Evolutionary conservation across 2,888 invertebrate species (phyloP).

Genomic region (Caenorhabditis japonica): DNA sequence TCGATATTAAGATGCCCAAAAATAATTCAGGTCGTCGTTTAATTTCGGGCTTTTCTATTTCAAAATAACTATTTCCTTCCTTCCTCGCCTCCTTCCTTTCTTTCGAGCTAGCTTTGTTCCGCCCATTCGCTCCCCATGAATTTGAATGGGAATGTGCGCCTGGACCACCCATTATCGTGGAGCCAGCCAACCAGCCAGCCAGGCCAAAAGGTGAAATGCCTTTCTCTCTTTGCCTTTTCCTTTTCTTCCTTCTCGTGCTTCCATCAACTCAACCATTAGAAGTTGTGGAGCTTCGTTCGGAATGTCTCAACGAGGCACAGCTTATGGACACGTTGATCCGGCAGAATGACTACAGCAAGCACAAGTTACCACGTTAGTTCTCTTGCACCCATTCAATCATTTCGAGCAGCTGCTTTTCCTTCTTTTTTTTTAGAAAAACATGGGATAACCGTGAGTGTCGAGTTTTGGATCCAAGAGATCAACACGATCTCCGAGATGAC

Average conservation of each 20-base stretch:
- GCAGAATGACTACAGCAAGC: conserved; percentile 51
- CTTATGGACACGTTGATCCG: conserved; percentile 45
- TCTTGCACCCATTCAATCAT: too few relatives aligned
- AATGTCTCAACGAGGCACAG: conserved; percentile 57
- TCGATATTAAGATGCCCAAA: too few relatives aligned
- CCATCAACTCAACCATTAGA: conserved; percentile 8
- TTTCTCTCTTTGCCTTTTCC: too few relatives aligned
- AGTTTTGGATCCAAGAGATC: conserved; percentile 70
- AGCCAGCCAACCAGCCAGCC: too few relatives aligned
- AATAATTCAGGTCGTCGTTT: neutral
- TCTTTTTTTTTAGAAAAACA: conserved; percentile 55
- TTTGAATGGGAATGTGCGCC: too few relatives aligned
- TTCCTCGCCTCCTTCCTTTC: conserved; percentile 17
- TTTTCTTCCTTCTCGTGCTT: neutral
- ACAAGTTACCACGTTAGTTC: conserved; percentile 58
- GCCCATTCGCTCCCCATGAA: too few relatives aligned
- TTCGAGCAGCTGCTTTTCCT: too few relatives aligned
- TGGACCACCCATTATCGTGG: too few relatives aligned
- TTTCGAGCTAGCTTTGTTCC: too few relatives aligned
- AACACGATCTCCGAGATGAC: conserved; percentile 69
- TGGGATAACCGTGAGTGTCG: conserved; percentile 62
- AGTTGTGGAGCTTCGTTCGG: conserved; percentile 17
- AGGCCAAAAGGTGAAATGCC: too few relatives aligned
- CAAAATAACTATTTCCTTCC: conserved; percentile 39
- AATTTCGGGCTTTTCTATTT: neutral